These are phyloP conservation scores for Phocoena phocoena DNA, from an alignment of 2,113 vertebrate species.

Conservation along the genomic window DNA sequence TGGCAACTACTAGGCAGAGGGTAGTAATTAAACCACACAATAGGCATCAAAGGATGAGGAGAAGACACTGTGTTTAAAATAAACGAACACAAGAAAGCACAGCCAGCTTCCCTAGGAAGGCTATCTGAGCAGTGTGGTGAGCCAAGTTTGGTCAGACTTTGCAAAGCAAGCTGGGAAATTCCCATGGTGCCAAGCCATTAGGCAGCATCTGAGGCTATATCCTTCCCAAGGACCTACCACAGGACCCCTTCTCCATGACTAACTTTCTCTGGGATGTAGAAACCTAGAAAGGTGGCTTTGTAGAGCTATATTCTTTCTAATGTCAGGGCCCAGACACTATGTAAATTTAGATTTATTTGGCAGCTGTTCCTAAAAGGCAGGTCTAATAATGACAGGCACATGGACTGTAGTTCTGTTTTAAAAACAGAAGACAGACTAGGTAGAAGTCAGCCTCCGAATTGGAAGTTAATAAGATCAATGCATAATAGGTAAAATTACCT, in stretches of 20 bases:
- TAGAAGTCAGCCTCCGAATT: not conserved
- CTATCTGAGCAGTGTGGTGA: conserved; percentile 21
- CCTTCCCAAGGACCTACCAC: not conserved
- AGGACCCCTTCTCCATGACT: not conserved
- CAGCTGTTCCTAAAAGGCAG: not conserved
- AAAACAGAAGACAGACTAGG: not conserved
- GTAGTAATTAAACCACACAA: conserved; percentile 67
- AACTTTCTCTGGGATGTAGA: not conserved
- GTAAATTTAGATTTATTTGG: not conserved
- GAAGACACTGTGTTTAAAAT: conserved; percentile 61
- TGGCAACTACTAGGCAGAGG: conserved; percentile 63
- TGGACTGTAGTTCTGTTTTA: not conserved
- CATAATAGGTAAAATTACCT: not conserved
- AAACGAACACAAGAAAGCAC: not conserved
- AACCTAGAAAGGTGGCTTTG: not conserved
- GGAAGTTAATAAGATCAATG: conserved; percentile 1
- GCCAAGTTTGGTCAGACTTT: conserved; percentile 1
- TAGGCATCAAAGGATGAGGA: conserved; percentile 53
- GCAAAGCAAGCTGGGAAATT: conserved; percentile 33
- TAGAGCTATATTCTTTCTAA: not conserved
- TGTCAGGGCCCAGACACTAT: not conserved
- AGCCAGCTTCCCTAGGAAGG: conserved; percentile 60
- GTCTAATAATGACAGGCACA: not conserved
- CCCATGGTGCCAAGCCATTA: not conserved
- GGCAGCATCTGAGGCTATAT: not conserved